Base-by-base conservation (phyloP, 2,888 invertebrate species). In the Rhorus exstirpatorius region DNA sequence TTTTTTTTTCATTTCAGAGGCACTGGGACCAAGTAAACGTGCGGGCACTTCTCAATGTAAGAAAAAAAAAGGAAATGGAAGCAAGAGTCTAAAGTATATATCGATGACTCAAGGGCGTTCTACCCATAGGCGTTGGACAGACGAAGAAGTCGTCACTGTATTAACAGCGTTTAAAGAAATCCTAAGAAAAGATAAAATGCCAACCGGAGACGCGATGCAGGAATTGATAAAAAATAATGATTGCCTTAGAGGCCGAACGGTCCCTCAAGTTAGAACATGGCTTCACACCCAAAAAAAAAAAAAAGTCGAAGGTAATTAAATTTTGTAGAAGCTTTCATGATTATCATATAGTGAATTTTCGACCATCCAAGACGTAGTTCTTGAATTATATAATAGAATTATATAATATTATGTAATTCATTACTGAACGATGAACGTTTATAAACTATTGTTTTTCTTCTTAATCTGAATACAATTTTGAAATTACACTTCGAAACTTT, bases 241-340 rank as follows among this genome's bases (percentile, higher is more conserved):
- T 31, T 79, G 70, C 49, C 55, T 83, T 12, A 49, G 35, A 17
- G 79, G 72, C 10, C 83, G 83, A 31, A 46, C 71, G 7, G 81
- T 79, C 4, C 74, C 81, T 0, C 79, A 81, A 67, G 17, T 84
- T 7, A 61, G 81, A 46, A 79, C 81, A 8, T 84, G 81, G 81
- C 26, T 84, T 3, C 81, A 84, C 49, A 67, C 51, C 1, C 49
- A 84, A 51, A 79, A 70, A 38, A 78, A 81, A 65, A 75, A 51
- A 46, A 46, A 14, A 41, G 1, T 41, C 10, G 31, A 31, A 31
- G 38, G 10, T 10, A 38, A 38, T 38, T 38, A 8, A 38, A 10
- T 38, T 38, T 3, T 8, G 38, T 38, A 38, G n/a, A n/a, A n/a
- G n/a, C n/a, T n/a, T n/a, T n/a, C n/a, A n/a, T n/a, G n/a, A n/a